Conservation (phyloP, 2,797 vertebrate genomes). For the Silurus lanzhouensis region DNA sequence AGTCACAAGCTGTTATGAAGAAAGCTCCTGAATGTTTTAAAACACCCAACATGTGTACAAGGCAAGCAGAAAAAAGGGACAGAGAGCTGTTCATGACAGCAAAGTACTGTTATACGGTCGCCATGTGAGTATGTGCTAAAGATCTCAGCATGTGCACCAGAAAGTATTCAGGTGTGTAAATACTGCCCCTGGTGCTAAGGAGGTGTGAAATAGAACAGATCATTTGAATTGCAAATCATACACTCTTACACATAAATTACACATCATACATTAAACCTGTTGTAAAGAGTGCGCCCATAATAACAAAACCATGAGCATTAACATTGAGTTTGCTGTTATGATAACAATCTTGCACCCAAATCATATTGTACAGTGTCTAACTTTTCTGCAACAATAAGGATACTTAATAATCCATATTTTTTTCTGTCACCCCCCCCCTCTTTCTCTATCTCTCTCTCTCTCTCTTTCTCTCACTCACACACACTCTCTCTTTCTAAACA, state of each 20-base stretch:
- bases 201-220: neutral
- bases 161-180: neutral
- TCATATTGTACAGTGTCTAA: no score
- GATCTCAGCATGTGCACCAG: neutral
- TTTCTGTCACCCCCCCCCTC: no score
- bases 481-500: no score
- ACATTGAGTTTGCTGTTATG: neutral
- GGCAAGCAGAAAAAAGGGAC: neutral
- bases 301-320: neutral
- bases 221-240: neutral
- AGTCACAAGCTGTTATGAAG: neutral
- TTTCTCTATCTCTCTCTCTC: no score
- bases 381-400: no score
- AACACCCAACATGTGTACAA: neutral
- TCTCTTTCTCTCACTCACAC: no score
- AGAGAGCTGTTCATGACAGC: neutral
- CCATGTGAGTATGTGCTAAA: neutral
- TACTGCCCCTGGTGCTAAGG: neutral
- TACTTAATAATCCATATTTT: no score
- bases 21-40: neutral
- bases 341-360: neutral
- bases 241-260: neutral
- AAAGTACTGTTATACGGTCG: neutral
- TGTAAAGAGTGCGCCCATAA: neutral
- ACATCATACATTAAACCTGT: neutral